Percentiles rank a stretch among this genome's conserved stretches.
Conservation (phyloP, 2,888 invertebrate species). For the Aquatica leii region DNA sequence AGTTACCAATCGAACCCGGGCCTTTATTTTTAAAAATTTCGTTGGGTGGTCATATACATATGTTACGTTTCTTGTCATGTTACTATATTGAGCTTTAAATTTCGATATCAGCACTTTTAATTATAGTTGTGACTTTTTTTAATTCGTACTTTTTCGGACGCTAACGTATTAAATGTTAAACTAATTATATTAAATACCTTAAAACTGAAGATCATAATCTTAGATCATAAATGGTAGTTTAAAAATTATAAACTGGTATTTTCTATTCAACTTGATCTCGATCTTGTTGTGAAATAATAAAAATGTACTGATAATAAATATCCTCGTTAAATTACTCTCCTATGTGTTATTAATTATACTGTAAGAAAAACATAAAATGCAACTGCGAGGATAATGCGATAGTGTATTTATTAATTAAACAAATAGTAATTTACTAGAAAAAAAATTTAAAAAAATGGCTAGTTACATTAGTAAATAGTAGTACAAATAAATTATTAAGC, state of each 20-base stretch:
- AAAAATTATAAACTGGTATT: conserved; percentile 11
- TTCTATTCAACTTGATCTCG: conserved; percentile 7
- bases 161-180: neutral
- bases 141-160: too few species aligned
- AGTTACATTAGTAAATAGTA: conserved; percentile 1
- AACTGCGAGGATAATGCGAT: neutral
- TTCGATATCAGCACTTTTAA: too few species aligned
- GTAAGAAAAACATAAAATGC: neutral
- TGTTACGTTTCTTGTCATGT: neutral
- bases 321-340: conserved; percentile 11
- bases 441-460: conserved; percentile 2
- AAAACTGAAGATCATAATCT: conserved; percentile 14
- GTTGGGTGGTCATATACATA: conserved; percentile 26
- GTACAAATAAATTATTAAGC: too few species aligned
- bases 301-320: conserved; percentile 12
- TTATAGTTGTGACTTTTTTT: too few species aligned
- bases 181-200: conserved; percentile 1
- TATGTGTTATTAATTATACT: conserved; percentile 11
- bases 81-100: neutral
- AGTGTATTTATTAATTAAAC: conserved; percentile 8
- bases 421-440: conserved; percentile 8
- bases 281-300: conserved; percentile 8
- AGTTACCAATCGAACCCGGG: conserved; percentile 21
- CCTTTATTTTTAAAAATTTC: conserved; percentile 17
- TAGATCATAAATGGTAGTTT: neutral